Base-by-base conservation (phyloP, 2,113 vertebrate species). In the Blennius ocellaris region DNA sequence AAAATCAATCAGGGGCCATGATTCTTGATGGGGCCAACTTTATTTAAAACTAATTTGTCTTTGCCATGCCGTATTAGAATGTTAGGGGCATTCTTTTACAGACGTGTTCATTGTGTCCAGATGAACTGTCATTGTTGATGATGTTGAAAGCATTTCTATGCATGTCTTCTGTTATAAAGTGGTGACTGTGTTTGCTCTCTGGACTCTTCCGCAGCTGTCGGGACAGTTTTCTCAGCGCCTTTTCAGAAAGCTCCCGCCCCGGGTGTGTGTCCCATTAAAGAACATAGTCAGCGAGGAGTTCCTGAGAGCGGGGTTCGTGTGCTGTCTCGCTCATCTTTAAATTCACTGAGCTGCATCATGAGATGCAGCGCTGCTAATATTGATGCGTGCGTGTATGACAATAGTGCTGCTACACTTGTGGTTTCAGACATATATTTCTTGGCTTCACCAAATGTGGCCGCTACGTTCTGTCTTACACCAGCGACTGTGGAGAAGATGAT, bases 371-470 rank as follows among this genome's bases (percentile, higher is more conserved):
- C 21, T 30, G 21, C 2, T 30, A 30, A 30, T 30, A 30, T 30
- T 30, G 21, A 30, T 41, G 0, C 3, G 36, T 41, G 0, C 3
- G 36, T 0, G 49, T 6, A 60, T 8, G 61, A 0, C 11, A 6
- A 1, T 43, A 39, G 11, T 58, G 51, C 48, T 6, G 8, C 17
- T 60, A 4, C 21, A 30, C 21, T 60, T 78, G 40, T 50, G 44
- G 2, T 81, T 89, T 8, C 88, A 97, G 96, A n/a, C 96, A 98
- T 78, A 95, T 98, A 83, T 98, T 98, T 87, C 90, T 98, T 57
- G 97, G 97, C 4, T 98, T 98, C 73, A 97, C 96, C 38, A 98
- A 97, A 90, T 97, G 97, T 0, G 97, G 97, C 14, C 95, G 96
- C 57, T 97, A 96, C 0, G 95, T 98, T 14, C 90, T 98, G n/a